Percentiles rank a stretch among this genome's conserved stretches.
phyloP scores from a whole-genome alignment of 2,113 vertebrate species.

The Nannobrachium achirus region DNA sequence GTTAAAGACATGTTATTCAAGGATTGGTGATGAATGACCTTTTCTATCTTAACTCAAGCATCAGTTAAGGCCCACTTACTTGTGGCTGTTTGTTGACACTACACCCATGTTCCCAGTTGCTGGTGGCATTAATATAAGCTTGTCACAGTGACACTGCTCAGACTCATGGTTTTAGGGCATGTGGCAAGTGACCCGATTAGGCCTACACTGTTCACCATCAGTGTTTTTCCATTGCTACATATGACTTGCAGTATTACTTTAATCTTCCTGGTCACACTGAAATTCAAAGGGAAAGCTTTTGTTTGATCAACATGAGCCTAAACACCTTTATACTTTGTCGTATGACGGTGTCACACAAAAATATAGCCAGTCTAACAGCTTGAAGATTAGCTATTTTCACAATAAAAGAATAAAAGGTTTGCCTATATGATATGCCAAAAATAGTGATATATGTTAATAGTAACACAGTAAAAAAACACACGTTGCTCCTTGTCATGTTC shows the following conservation, averaged over 20 bases:
- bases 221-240: slow-evolving; percentile 24
- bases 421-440: too few relatives aligned
- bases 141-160: slow-evolving; percentile 16
- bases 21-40: slow-evolving; percentile 7
- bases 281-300: slow-evolving; percentile 15
- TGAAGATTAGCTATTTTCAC: too few relatives aligned
- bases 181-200: slow-evolving; percentile 28
- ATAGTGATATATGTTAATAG: background rate
- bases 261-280: background rate
- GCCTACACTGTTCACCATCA: slow-evolving; percentile 15
- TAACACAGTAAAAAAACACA: background rate
- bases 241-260: background rate
- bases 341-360: background rate
- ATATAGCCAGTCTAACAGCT: background rate
- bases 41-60: slow-evolving; percentile 5
- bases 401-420: background rate
- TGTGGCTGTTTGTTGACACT: slow-evolving; percentile 45
- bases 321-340: slow-evolving; percentile 1
- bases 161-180: slow-evolving; percentile 20
- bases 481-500: slow-evolving; percentile 2
- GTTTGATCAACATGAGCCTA: slow-evolving; percentile 14
- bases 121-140: slow-evolving; percentile 1
- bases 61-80: slow-evolving; percentile 55
- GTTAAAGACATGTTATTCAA: background rate
- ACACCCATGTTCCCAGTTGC: slow-evolving; percentile 27